These are phyloP conservation scores for Balearica regulorum DNA, from an alignment of 2,797 vertebrate genomes.

Conservation along the genomic window DNA sequence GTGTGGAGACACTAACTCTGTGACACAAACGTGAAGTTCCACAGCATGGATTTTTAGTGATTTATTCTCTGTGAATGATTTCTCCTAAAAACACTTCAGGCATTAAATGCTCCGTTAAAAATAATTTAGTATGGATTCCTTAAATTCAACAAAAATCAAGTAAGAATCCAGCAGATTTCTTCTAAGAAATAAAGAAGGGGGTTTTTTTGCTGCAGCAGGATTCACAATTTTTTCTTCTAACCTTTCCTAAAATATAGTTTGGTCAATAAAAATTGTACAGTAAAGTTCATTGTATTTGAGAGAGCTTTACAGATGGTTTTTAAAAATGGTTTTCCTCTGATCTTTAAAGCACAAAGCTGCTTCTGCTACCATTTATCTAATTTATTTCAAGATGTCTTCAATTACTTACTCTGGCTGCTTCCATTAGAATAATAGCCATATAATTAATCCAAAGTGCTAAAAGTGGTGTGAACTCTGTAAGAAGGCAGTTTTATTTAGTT, in stretches of 20 bases:
- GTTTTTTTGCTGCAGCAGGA: not conserved
- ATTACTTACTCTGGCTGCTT: not conserved
- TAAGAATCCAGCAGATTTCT: not conserved
- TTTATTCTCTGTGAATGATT: not conserved
- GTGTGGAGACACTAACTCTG: fast-evolving
- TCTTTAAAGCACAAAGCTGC: not conserved
- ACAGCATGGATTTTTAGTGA: not conserved
- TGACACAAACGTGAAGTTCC: not conserved
- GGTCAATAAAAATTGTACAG: not conserved
- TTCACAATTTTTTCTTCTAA: not conserved
- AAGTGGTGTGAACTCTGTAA: not conserved
- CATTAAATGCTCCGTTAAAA: not conserved
- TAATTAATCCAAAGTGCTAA: slow-evolving; percentile 23
- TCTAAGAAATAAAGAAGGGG: not conserved
- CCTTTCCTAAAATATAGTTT: not conserved
- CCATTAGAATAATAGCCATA: slow-evolving; percentile 18
- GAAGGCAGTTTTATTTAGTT: not conserved
- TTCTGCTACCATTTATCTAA: slow-evolving; percentile 6
- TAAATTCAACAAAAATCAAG: not conserved
- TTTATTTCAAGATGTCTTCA: slow-evolving; percentile 48
- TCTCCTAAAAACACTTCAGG: not conserved
- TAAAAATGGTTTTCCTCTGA: not conserved
- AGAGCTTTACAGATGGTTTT: not conserved
- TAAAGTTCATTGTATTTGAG: not conserved
- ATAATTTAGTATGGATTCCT: not conserved